Evolutionary conservation across 2,113 vertebrate genomes (phyloP).

Genomic region (Hoplias malabaricus): DNA sequence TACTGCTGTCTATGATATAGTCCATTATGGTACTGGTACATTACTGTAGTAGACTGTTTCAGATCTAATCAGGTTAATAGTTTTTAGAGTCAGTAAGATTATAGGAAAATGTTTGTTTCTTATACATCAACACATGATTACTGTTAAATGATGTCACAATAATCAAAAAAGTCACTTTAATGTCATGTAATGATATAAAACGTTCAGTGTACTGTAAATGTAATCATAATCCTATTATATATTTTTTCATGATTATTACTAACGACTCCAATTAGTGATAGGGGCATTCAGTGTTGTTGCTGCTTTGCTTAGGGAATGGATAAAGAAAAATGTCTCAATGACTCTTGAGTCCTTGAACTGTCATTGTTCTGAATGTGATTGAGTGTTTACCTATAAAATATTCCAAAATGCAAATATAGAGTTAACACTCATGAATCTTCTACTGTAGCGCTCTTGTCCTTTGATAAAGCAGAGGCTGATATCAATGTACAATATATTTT

Average conservation of each 20-base stretch:
- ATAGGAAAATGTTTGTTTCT: background rate
- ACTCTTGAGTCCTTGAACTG: constrained; percentile 57
- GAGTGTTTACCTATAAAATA: constrained; percentile 61
- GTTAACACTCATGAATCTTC: constrained; percentile 57
- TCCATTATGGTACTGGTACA: background rate
- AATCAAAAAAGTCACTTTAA: too few relatives aligned
- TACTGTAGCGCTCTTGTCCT: constrained; percentile 48
- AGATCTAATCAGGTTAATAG: background rate
- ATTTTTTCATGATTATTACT: background rate
- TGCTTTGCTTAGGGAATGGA: constrained; percentile 20
- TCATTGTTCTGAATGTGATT: constrained; percentile 55
- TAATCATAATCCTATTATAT: constrained; percentile 16
- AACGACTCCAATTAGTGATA: constrained; percentile 8
- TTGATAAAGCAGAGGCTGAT: constrained; percentile 51
- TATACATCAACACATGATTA: background rate
- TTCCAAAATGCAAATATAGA: constrained; percentile 57
- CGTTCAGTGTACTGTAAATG: too few relatives aligned
- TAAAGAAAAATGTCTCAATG: constrained; percentile 37
- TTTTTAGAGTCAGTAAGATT: background rate
- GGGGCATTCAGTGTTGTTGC: background rate
- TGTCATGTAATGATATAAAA: too few relatives aligned
- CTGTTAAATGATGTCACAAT: too few relatives aligned
- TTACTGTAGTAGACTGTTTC: background rate
- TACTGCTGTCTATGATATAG: background rate
- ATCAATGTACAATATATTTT: constrained; percentile 39